Conservation (phyloP, 2,888 invertebrate genomes). For the Zaprionus obscuricornis region DNA sequence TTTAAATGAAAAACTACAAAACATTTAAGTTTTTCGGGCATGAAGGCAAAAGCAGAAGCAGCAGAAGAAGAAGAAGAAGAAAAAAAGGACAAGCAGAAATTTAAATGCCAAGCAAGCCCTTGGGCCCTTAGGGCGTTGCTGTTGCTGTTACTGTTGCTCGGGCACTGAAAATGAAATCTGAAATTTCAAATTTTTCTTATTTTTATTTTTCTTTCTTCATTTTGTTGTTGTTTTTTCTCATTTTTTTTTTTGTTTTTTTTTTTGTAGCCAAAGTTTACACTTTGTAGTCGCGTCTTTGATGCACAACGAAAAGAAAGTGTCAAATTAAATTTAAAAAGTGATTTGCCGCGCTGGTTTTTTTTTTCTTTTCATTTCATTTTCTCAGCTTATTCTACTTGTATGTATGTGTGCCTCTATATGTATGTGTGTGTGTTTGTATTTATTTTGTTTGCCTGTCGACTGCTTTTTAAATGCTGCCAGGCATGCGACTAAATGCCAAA, state of each 20-base stretch:
- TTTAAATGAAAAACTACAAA: slow-evolving; percentile 76
- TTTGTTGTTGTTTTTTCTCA: too few relatives aligned
- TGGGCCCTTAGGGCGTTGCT: slow-evolving; percentile 29
- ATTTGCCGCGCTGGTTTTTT: slow-evolving; percentile 61
- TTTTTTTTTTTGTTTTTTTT: slow-evolving; percentile 9
- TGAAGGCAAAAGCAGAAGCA: slow-evolving; percentile 20
- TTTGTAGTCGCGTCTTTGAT: slow-evolving; percentile 71
- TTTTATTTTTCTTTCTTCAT: too few relatives aligned
- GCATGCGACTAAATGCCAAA: slow-evolving; percentile 57
- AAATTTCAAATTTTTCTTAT: slow-evolving; percentile 44
- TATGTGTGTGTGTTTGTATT: slow-evolving; percentile 19
- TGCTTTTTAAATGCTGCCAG: slow-evolving; percentile 56
- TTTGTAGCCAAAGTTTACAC: slow-evolving; percentile 58
- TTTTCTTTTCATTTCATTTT: slow-evolving; percentile 8
- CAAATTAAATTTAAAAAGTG: slow-evolving; percentile 77
- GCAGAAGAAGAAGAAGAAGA: too few relatives aligned
- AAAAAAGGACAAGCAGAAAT: too few relatives aligned
- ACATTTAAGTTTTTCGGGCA: slow-evolving; percentile 63
- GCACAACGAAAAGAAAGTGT: slow-evolving; percentile 64
- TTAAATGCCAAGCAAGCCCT: too few relatives aligned
- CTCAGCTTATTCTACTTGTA: slow-evolving; percentile 2
- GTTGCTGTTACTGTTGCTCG: too few relatives aligned
- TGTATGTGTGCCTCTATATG: slow-evolving; percentile 4
- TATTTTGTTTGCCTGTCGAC: slow-evolving; percentile 35
- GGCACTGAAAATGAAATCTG: slow-evolving; percentile 63